phyloP scores from a whole-genome alignment of 2,888 invertebrate genomes.

The Panopea generosa region DNA sequence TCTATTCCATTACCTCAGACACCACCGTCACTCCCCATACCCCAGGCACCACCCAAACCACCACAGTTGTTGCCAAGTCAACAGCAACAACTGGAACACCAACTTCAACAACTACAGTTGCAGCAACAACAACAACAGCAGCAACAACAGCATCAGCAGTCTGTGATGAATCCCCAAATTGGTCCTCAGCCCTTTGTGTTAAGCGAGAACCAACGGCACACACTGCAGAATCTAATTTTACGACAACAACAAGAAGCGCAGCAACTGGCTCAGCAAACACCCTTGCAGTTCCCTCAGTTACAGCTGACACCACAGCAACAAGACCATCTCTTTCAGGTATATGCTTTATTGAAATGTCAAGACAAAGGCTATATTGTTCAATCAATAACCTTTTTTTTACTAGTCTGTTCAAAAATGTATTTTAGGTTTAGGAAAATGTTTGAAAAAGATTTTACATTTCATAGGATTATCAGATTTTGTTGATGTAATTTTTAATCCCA shows the following conservation, averaged over 20 bases:
- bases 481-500: too few species aligned
- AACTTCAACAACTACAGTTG: constrained; percentile 68
- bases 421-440: too few species aligned
- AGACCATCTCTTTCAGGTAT: constrained; percentile 78
- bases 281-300: constrained; percentile 72
- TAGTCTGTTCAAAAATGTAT: too few species aligned
- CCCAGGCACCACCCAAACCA: constrained; percentile 51
- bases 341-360: constrained; percentile 38
- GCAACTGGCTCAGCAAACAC: constrained; percentile 68
- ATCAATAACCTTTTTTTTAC: too few species aligned
- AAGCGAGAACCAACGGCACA: constrained; percentile 63
- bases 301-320: constrained; percentile 77
- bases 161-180: constrained; percentile 34
- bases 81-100: constrained; percentile 85
- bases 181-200: constrained; percentile 35
- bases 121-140: constrained; percentile 61
- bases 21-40: constrained; percentile 13
- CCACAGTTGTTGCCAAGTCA: constrained; percentile 54
- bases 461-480: too few species aligned
- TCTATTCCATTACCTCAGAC: constrained; percentile 59
- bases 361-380: too few species aligned
- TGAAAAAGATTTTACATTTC: too few species aligned
- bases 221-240: constrained; percentile 68
- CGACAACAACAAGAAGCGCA: constrained; percentile 70
- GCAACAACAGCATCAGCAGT: constrained; percentile 41